Conservation (phyloP, 2,888 invertebrate genomes). For the Sinhomidia bicolor region DNA sequence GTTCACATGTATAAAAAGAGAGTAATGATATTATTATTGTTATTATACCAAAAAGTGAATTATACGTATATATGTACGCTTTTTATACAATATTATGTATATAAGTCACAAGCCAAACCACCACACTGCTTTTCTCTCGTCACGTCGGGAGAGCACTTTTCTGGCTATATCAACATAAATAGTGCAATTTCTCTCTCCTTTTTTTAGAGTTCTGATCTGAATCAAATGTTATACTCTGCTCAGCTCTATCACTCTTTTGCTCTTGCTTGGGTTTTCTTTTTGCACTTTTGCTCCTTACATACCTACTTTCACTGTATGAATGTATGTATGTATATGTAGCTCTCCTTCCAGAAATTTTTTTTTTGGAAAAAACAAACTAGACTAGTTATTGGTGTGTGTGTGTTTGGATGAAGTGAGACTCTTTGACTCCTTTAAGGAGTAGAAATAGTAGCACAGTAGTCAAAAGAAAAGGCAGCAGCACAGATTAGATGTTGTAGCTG, state of each 20-base stretch:
- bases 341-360: background rate
- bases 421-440: background rate
- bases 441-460: background rate
- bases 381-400: too few species aligned
- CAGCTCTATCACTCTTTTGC: conserved; percentile 56
- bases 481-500: conserved; percentile 43
- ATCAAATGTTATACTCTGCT: conserved; percentile 52
- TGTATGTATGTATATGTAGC: background rate
- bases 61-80: background rate
- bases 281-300: conserved; percentile 50
- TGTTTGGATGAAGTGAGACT: background rate
- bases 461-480: background rate
- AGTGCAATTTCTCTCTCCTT: conserved; percentile 40
- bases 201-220: conserved; percentile 52
- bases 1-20: background rate
- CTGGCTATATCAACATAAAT: conserved; percentile 41
- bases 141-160: conserved; percentile 9
- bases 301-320: conserved; percentile 11
- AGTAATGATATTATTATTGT: background rate
- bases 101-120: conserved; percentile 25
- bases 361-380: background rate
- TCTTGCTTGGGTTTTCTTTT: conserved; percentile 18
- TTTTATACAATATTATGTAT: too few species aligned
- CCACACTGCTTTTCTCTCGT: background rate
- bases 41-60: too few species aligned